A percentile compares a stretch with the other conserved stretches of the same genome.
Evolutionary conservation across 2,888 invertebrate genomes (phyloP).

Genomic region (Invenusta paracnida): DNA sequence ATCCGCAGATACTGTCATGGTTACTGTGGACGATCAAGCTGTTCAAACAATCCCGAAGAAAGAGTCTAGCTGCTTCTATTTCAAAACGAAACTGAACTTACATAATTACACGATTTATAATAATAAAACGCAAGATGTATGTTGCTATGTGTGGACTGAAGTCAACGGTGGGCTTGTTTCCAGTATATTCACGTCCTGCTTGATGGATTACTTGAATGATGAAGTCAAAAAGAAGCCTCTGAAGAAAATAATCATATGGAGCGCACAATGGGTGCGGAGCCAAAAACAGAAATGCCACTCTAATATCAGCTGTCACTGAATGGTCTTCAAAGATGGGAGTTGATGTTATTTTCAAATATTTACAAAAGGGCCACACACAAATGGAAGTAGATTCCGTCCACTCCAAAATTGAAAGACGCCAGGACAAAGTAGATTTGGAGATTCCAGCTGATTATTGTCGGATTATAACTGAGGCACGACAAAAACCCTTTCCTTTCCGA

Average conservation of each 20-base stretch:
- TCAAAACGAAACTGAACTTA: slow-evolving; percentile 8
- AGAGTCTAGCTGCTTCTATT: slow-evolving; percentile 10
- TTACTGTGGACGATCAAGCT: not conserved
- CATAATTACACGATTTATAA: slow-evolving; percentile 5
- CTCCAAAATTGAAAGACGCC: not conserved
- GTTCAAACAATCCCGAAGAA: not conserved
- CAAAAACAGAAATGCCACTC: not conserved
- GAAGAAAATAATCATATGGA: slow-evolving; percentile 13
- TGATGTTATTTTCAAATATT: not conserved
- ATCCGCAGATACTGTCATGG: not conserved
- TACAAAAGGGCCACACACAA: not conserved
- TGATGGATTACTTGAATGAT: not conserved
- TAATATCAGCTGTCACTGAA: not conserved
- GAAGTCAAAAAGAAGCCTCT: no score
- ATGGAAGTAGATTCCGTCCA: slow-evolving; percentile 27
- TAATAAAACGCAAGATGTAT: not conserved
- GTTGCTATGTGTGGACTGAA: not conserved
- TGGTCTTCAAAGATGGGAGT: not conserved
- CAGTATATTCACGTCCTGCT: not conserved
- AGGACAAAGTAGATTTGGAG: not conserved
- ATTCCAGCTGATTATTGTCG: slow-evolving; percentile 1
- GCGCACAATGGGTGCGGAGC: slow-evolving; percentile 10
- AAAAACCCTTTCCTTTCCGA: not conserved
- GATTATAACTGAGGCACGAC: not conserved
- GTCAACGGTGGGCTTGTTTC: not conserved